Evolutionary conservation across 2,113 vertebrate species (phyloP).

Genomic region (Grammomys surdaster): DNA sequence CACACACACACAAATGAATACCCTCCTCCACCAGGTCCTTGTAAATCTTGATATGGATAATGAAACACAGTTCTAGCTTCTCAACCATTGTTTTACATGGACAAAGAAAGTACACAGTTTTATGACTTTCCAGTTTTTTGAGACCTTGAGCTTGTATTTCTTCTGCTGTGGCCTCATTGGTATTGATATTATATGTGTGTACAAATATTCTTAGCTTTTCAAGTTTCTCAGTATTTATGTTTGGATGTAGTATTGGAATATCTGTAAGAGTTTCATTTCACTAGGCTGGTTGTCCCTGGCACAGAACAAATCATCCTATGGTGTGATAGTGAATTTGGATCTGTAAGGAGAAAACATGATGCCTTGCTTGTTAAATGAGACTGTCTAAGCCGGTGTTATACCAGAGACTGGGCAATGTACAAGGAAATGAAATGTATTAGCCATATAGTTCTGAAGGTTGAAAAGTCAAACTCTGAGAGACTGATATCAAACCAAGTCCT

Average conservation of each 20-base stretch:
- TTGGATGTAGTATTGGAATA: neutral
- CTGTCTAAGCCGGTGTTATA: neutral
- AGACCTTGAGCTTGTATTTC: neutral
- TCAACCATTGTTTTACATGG: neutral
- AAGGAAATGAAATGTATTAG: neutral
- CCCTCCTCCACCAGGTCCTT: neutral
- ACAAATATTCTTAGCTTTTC: neutral
- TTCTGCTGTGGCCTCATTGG: neutral
- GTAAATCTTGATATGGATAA: neutral
- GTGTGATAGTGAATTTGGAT: neutral
- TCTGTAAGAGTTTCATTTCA: neutral
- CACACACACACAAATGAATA: neutral
- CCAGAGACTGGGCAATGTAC: neutral
- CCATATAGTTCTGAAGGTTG: neutral
- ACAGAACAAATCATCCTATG: neutral
- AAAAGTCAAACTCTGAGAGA: neutral
- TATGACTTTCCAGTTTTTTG: neutral
- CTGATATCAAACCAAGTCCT: too few relatives aligned
- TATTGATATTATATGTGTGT: neutral
- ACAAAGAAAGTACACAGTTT: constrained; percentile 11
- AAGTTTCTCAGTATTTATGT: constrained; percentile 27
- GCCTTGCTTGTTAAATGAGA: neutral
- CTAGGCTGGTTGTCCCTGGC: neutral
- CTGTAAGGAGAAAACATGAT: neutral
- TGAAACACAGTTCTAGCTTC: neutral